phyloP scores from a whole-genome alignment of 2,888 invertebrate genomes.

The Drosophila monieri region DNA sequence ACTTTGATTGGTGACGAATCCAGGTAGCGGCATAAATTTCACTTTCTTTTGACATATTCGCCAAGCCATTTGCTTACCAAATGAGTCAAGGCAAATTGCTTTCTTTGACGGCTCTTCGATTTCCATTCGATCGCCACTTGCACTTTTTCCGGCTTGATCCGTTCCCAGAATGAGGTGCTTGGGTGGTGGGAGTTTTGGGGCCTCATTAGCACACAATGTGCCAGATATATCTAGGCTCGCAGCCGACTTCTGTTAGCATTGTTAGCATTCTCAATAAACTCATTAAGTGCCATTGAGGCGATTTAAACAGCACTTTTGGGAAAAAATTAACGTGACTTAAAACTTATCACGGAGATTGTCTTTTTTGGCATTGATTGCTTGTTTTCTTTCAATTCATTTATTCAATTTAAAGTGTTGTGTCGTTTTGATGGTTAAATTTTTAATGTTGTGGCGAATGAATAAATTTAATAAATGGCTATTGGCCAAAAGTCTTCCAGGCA shows the following conservation, averaged over 20 bases:
- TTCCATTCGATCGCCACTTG: constrained; percentile 16
- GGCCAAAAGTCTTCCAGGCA: neutral
- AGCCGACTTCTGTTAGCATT: constrained; percentile 40
- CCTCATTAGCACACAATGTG: constrained; percentile 76
- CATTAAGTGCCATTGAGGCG: constrained; percentile 40
- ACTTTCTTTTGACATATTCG: constrained; percentile 67
- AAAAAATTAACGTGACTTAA: constrained; percentile 28
- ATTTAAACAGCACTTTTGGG: constrained; percentile 28
- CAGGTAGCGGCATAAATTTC: constrained; percentile 54
- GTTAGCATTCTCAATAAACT: constrained; percentile 54
- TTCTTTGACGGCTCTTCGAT: neutral
- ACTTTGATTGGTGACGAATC: constrained; percentile 67
- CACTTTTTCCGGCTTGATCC: constrained; percentile 16
- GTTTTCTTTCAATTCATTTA: neutral
- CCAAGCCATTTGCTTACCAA: constrained; percentile 41
- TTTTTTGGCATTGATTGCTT: constrained; percentile 4
- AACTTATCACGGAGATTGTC: constrained; percentile 3
- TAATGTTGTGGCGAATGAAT: neutral
- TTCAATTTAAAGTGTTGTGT: neutral
- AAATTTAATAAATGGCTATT: neutral
- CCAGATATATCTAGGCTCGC: constrained; percentile 17
- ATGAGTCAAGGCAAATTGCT: constrained; percentile 48
- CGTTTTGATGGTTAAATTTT: constrained; percentile 5
- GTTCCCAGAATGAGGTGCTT: constrained; percentile 13
- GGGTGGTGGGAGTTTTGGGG: constrained; percentile 59